These are phyloP conservation scores for Conus betulinus DNA, from an alignment of 1,140 invertebrate species.

Conservation along the genomic window DNA sequence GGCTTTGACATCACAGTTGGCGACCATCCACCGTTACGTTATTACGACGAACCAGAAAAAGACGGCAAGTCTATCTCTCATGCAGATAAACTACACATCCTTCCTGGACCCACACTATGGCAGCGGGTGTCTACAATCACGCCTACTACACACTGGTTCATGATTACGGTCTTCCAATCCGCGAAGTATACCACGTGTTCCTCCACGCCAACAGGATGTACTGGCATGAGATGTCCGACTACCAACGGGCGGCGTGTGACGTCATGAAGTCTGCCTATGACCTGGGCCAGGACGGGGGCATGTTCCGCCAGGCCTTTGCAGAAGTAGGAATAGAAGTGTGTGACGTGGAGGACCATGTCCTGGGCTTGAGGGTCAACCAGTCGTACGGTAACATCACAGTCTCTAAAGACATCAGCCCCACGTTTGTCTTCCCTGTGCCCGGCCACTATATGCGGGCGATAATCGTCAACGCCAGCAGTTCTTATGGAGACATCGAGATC, in stretches of 20 bases:
- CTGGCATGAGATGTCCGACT: conserved; percentile 49
- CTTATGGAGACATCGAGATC: neutral
- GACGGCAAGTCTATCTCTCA: neutral
- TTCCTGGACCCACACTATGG: neutral
- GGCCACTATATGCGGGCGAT: neutral
- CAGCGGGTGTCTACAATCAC: conserved; percentile 4
- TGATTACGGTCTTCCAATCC: neutral
- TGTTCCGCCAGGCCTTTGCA: conserved; percentile 27
- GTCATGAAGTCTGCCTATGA: conserved; percentile 55
- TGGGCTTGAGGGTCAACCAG: conserved; percentile 31
- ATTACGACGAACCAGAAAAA: conserved; percentile 5
- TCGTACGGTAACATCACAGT: conserved; percentile 14
- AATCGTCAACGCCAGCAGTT: no score
- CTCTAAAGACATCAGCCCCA: neutral
- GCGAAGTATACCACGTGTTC: conserved; percentile 40
- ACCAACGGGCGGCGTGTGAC: conserved; percentile 50
- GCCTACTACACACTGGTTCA: conserved; percentile 15
- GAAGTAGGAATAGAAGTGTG: conserved; percentile 50
- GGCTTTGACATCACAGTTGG: conserved; percentile 4
- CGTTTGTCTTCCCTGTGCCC: conserved; percentile 8
- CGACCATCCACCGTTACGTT: neutral
- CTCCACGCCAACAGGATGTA: conserved; percentile 55
- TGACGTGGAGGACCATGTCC: conserved; percentile 35
- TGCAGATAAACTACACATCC: neutral
- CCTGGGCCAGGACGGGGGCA: conserved; percentile 25